Base-by-base conservation (phyloP, 1,140 invertebrate species). In the Sinonovacula constricta region DNA sequence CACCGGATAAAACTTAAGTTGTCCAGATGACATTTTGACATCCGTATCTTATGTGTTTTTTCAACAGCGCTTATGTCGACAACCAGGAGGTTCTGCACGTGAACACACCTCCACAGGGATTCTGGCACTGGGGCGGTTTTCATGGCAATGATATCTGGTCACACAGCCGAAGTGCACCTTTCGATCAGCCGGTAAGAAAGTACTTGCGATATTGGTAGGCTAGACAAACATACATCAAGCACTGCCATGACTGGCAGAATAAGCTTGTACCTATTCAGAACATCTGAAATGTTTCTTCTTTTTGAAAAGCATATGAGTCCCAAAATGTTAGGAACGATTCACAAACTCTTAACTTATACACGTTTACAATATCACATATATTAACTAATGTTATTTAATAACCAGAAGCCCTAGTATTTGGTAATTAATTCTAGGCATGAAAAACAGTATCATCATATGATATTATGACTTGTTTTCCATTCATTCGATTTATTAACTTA, bases 101-200 rank as follows among this genome's bases (percentile, higher is more conserved):
- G 5, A 66, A 66, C 18, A 28, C n/a, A 2, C 33, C 33, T 59
- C 2, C 56, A n/a, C 22, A 28, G 15, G 49, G 76, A 3, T 88
- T 87, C 69, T 86, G 83, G 83, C 54, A 84, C 28, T 62, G 67
- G 31, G 85, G 83, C 28, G 66, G 63, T 36, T 80, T 84, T 56
- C n/a, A 26, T 14, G 78, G 83, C 26, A 68, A 63, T 36, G 92
- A 92, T 72, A 89, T 87, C 49, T 90, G 89, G 89, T 39, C 33
- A 4, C 5, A 31, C 22, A 66, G 80, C 5, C 81, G 81, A 1
- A 63, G 45, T 0, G 94, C 94, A 2, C 94, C 95, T 0, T 95
- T 95, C 85, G 94, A 96, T 88, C 93, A 93, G 87, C 93, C 94
- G 87, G 95, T 96, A 89, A 18, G 54, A 10, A 10, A 18, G 18